These are phyloP conservation scores for Peromyscus nudipes DNA, from an alignment of 2,797 vertebrate genomes.

Conservation along the genomic window DNA sequence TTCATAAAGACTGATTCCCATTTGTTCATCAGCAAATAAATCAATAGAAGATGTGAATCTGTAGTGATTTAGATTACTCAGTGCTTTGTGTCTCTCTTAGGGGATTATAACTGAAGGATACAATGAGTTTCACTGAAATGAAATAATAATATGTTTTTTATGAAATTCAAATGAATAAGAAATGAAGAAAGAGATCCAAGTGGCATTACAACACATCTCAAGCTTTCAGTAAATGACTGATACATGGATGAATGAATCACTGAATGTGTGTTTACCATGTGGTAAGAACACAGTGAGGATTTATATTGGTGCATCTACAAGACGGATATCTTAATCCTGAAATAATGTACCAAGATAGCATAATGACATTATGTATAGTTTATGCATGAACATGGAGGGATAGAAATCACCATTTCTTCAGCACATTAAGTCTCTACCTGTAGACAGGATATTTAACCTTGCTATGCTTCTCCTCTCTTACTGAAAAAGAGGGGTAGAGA, in stretches of 20 bases:
- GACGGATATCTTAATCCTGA: not conserved
- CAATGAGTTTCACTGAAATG: constrained; percentile 1
- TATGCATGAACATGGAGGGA: not conserved
- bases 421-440: not conserved
- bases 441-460: not conserved
- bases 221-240: not conserved
- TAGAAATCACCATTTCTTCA: not conserved
- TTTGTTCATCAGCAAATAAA: not conserved
- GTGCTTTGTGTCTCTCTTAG: not conserved
- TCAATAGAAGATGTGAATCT: not conserved
- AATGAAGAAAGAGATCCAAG: not conserved
- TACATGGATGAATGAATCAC: not conserved
- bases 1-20: not conserved
- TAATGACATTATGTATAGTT: not conserved
- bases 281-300: not conserved
- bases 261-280: not conserved
- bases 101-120: not conserved
- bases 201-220: not conserved
- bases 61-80: not conserved
- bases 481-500: not conserved
- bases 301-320: not conserved
- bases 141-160: not conserved
- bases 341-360: not conserved
- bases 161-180: not conserved
- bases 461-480: not conserved